Evolutionary conservation across 2,113 vertebrate species (phyloP).

Genomic region (Camelus bactrianus): DNA sequence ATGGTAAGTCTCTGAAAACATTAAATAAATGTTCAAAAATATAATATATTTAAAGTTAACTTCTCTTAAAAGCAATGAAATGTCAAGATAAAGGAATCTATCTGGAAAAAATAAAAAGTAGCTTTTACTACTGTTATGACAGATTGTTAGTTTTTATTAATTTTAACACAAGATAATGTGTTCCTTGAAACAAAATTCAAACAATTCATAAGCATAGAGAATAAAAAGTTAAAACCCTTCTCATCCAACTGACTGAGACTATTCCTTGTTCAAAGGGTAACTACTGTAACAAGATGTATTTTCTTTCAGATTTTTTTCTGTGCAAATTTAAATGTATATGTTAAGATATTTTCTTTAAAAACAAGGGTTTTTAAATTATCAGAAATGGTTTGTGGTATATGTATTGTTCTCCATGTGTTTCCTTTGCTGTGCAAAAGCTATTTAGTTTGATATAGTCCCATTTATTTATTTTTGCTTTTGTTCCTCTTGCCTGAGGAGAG

Average conservation of each 20-base stretch:
- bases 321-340: background rate
- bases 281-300: background rate
- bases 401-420: background rate
- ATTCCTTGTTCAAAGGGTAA: background rate
- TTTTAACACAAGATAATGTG: background rate
- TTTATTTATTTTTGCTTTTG: background rate
- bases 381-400: background rate
- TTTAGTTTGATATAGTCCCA: background rate
- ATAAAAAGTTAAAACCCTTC: background rate
- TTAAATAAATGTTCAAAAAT: background rate
- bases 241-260: background rate
- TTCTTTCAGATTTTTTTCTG: background rate
- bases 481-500: background rate
- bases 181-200: constrained; percentile 31
- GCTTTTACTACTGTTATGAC: background rate
- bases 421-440: background rate
- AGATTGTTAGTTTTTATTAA: background rate
- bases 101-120: background rate
- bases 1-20: background rate
- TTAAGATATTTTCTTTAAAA: background rate
- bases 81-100: background rate
- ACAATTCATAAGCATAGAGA: background rate
- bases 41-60: background rate
- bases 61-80: constrained; percentile 5
- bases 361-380: background rate